A percentile compares a stretch with the other conserved stretches of the same genome.
These are phyloP conservation scores for Lepus oiostolus DNA, from an alignment of 2,797 vertebrate genomes.

Conservation along the genomic window DNA sequence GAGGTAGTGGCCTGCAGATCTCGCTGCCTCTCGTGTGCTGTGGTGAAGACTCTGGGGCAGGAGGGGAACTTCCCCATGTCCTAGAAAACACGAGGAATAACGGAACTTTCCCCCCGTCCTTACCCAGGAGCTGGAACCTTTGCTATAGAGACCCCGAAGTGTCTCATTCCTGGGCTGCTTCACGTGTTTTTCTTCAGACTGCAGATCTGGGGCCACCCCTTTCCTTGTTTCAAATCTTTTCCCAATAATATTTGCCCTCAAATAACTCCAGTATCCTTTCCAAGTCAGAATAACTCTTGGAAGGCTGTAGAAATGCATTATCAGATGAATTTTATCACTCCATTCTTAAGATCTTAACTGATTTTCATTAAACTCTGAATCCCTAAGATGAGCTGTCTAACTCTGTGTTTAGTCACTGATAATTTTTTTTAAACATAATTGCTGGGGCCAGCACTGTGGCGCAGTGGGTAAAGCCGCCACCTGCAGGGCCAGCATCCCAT, in stretches of 20 bases:
- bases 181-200: no score
- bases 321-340: neutral
- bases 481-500: no score
- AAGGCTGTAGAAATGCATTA: neutral
- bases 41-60: neutral
- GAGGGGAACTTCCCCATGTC: neutral
- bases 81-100: neutral
- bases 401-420: neutral
- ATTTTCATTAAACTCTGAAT: constrained; percentile 51
- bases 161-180: neutral
- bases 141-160: neutral
- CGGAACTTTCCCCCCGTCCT: neutral
- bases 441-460: no score
- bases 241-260: neutral
- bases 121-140: neutral
- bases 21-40: neutral
- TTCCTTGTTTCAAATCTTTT: neutral
- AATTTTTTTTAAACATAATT: neutral
- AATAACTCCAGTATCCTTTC: neutral
- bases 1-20: no score
- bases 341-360: neutral
- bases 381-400: neutral
- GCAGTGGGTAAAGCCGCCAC: no score
- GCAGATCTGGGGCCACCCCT: no score
- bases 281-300: neutral